phyloP scores from a whole-genome alignment of 2,888 invertebrate species.

The Cerastis rubricosa region DNA sequence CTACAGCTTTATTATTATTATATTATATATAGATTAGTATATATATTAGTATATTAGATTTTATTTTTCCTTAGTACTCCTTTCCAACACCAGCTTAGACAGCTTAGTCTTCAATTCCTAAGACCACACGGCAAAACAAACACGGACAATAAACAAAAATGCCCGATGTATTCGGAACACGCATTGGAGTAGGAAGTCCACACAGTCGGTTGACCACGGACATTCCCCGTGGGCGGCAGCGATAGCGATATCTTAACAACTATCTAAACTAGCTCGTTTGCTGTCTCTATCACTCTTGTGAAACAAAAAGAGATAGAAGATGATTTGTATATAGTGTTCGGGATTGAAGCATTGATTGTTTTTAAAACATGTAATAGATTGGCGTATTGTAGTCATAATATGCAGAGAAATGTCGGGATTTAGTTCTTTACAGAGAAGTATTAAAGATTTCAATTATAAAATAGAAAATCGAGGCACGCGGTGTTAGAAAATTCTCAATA shows the following conservation, averaged over 20 bases:
- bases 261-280: constrained; percentile 70
- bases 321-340: constrained; percentile 55
- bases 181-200: constrained; percentile 74
- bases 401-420: background rate
- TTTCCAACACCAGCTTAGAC: background rate
- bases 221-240: constrained; percentile 77
- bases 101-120: background rate
- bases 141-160: constrained; percentile 56
- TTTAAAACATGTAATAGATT: constrained; percentile 25
- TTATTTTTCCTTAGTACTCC: background rate
- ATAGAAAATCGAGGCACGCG: background rate
- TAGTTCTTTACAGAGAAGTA: background rate
- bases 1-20: too few relatives aligned
- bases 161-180: constrained; percentile 51
- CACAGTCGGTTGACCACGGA: constrained; percentile 61
- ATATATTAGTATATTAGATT: too few relatives aligned
- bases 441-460: background rate
- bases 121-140: constrained; percentile 48
- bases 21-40: too few relatives aligned
- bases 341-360: constrained; percentile 57
- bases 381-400: background rate
- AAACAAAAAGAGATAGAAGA: constrained; percentile 37
- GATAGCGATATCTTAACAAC: constrained; percentile 76
- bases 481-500: background rate
- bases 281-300: constrained; percentile 51